phyloP scores from a whole-genome alignment of 2,888 invertebrate genomes.

The Parnassius orleans region DNA sequence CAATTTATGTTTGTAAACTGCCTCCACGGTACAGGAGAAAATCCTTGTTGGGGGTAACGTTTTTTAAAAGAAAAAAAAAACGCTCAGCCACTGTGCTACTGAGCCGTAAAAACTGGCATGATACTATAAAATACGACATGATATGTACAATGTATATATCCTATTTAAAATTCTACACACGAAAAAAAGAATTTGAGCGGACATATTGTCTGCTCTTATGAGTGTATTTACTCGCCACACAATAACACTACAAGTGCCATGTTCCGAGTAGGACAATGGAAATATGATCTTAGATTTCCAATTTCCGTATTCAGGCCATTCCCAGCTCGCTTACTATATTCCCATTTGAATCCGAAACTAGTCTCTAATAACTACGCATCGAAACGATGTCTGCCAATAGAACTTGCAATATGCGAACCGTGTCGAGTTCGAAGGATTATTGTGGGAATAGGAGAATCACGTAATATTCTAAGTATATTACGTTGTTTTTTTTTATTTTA shows the following conservation, averaged over 20 bases:
- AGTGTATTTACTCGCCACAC: neutral
- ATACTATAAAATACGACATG: too few relatives aligned
- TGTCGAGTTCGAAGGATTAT: conserved; percentile 8
- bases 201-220: neutral
- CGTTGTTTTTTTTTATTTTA: too few relatives aligned
- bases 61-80: too few relatives aligned
- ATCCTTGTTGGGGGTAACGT: too few relatives aligned
- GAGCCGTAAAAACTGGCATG: too few relatives aligned
- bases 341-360: conserved; percentile 23
- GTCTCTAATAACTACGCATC: conserved; percentile 22
- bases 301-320: conserved; percentile 30
- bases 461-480: too few relatives aligned
- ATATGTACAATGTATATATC: too few relatives aligned
- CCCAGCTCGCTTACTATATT: conserved; percentile 30
- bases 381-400: conserved; percentile 13
- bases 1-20: too few relatives aligned
- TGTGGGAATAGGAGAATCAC: conserved; percentile 4
- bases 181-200: neutral
- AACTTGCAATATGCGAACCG: conserved; percentile 9
- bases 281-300: conserved; percentile 30
- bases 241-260: neutral
- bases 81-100: too few relatives aligned
- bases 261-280: conserved; percentile 15
- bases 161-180: too few relatives aligned
- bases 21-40: too few relatives aligned